Conservation (phyloP, 2,113 vertebrate genomes). For the Dascyllus trimaculatus region DNA sequence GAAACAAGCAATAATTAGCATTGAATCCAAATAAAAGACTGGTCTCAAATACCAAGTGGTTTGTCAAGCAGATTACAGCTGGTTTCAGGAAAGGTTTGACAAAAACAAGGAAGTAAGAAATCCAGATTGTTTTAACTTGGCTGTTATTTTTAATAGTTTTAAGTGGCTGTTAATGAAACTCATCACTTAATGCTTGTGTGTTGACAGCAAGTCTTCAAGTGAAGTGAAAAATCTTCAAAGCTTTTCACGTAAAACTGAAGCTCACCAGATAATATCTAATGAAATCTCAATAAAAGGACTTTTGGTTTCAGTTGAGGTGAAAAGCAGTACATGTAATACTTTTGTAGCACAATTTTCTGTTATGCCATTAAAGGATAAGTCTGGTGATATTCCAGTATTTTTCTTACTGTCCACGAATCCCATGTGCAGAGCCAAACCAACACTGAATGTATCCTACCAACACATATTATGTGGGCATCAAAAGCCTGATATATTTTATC, state of each 20-base stretch:
- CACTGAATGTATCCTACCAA: background rate
- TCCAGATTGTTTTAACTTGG: background rate
- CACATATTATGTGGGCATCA: background rate
- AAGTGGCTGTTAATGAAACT: background rate
- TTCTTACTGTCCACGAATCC: conserved; percentile 2
- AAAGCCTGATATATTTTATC: background rate
- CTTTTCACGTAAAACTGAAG: background rate
- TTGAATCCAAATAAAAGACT: no score
- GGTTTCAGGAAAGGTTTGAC: no score
- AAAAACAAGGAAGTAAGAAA: no score
- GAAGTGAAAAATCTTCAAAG: background rate
- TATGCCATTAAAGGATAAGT: background rate
- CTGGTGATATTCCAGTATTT: background rate
- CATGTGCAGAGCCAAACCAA: background rate
- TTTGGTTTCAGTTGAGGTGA: no score
- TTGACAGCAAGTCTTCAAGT: background rate
- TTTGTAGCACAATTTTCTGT: no score
- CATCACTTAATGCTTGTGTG: background rate
- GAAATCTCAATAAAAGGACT: no score
- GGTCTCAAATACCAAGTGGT: no score
- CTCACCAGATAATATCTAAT: background rate
- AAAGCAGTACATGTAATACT: no score
- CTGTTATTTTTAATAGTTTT: background rate
- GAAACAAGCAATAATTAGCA: no score
- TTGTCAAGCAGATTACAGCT: no score